A percentile compares a stretch with the other conserved stretches of the same genome.
Conservation (phyloP, 2,888 invertebrate species). For the Chrysodeixis includens region DNA sequence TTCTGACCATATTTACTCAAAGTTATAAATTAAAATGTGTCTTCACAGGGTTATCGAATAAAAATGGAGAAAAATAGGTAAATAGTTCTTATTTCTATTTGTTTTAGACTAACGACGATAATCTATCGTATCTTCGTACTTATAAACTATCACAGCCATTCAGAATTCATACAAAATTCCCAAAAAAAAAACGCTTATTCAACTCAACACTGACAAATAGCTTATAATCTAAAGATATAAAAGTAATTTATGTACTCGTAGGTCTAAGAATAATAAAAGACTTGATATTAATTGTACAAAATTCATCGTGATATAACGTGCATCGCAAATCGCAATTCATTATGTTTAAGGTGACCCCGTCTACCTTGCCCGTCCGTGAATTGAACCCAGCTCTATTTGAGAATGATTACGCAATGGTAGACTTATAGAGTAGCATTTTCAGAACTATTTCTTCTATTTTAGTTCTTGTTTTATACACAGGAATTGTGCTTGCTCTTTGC, state of each 20-base stretch:
- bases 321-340: constrained; percentile 41
- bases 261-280: neutral
- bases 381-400: constrained; percentile 48
- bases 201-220: neutral
- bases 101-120: too few relatives aligned
- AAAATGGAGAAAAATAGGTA: too few relatives aligned
- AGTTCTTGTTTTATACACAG: neutral
- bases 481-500: too few relatives aligned
- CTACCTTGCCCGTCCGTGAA: constrained; percentile 60
- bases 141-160: too few relatives aligned
- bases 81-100: too few relatives aligned
- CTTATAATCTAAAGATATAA: neutral
- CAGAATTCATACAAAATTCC: neutral
- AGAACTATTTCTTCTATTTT: constrained; percentile 8
- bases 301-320: constrained; percentile 30
- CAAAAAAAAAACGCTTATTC: neutral
- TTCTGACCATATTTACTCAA: neutral
- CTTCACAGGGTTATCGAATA: too few relatives aligned
- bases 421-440: constrained; percentile 28
- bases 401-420: constrained; percentile 33
- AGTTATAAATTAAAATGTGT: neutral
- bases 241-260: constrained; percentile 5
- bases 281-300: constrained; percentile 4
- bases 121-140: too few relatives aligned
- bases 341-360: constrained; percentile 67